phyloP scores from a whole-genome alignment of 2,888 invertebrate genomes.

The Clivina fossor region DNA sequence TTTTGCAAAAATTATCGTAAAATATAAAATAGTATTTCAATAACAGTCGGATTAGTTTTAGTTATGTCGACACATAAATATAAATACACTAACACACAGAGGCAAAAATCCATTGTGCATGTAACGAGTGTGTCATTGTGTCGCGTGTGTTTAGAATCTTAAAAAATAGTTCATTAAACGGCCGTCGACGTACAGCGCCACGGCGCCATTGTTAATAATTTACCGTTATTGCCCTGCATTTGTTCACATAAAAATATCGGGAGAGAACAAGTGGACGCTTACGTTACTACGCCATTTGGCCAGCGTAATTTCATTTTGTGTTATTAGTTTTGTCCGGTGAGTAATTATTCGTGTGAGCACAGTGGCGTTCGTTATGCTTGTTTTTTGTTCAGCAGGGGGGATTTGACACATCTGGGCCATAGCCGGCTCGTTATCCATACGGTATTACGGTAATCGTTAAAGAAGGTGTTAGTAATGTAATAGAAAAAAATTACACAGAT shows the following conservation, averaged over 20 bases:
- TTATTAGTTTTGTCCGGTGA: slow-evolving; percentile 31
- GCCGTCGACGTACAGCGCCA: too few relatives aligned
- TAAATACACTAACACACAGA: neutral
- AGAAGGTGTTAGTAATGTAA: too few relatives aligned
- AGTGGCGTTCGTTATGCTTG: neutral
- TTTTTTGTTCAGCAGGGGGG: neutral
- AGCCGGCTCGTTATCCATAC: slow-evolving; percentile 17
- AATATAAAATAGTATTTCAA: too few relatives aligned
- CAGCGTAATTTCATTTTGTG: slow-evolving; percentile 31
- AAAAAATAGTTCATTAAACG: slow-evolving; percentile 33
- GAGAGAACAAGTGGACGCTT: slow-evolving; percentile 4
- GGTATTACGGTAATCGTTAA: too few relatives aligned
- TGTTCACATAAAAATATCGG: slow-evolving; percentile 34
- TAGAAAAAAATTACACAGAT: too few relatives aligned
- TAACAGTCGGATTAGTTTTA: neutral
- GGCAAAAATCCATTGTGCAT: neutral
- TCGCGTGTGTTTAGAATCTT: slow-evolving; percentile 24
- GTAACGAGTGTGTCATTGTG: slow-evolving; percentile 25
- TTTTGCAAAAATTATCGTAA: too few relatives aligned
- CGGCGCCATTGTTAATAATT: slow-evolving; percentile 29
- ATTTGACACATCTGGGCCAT: slow-evolving; percentile 19
- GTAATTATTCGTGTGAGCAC: slow-evolving; percentile 31
- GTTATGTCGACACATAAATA: neutral
- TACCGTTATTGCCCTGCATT: slow-evolving; percentile 32
- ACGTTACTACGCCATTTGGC: too few relatives aligned